These are phyloP conservation scores for Masticophis lateralis DNA, from an alignment of 2,797 vertebrate genomes.

Conservation along the genomic window DNA sequence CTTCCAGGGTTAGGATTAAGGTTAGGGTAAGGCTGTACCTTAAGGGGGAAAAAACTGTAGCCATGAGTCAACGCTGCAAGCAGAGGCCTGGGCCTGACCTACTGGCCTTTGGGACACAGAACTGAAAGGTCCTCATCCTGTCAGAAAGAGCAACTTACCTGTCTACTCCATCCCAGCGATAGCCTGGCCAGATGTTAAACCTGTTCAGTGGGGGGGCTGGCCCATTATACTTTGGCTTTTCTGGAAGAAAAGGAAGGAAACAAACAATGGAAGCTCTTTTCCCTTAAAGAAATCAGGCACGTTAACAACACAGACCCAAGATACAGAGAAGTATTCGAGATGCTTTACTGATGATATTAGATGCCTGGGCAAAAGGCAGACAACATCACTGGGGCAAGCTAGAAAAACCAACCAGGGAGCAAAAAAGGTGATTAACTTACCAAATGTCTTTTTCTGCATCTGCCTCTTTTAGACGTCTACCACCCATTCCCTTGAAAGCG, in stretches of 20 bases:
- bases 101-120: no score
- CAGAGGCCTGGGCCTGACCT: no score
- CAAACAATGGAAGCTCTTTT: background rate
- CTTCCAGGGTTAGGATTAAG: no score
- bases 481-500: background rate
- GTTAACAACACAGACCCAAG: background rate
- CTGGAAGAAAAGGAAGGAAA: conserved; percentile 61
- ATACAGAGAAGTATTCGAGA: background rate
- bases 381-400: no score
- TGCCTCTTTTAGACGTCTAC: background rate
- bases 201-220: conserved; percentile 90
- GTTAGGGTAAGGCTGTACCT: background rate
- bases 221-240: conserved; percentile 85
- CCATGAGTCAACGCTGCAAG: background rate
- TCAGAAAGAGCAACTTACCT: conserved; percentile 71
- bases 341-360: background rate
- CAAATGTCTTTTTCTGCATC: background rate
- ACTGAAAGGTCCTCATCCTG: no score
- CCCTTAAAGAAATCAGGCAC: background rate
- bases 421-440: background rate
- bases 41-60: background rate
- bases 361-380: background rate
- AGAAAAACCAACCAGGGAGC: background rate
- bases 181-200: conserved; percentile 90
- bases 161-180: conserved; percentile 97